A percentile compares a stretch with the other conserved stretches of the same genome.
These are phyloP conservation scores for Crioceris asparagi DNA, from an alignment of 2,888 invertebrate genomes.

Conservation along the genomic window DNA sequence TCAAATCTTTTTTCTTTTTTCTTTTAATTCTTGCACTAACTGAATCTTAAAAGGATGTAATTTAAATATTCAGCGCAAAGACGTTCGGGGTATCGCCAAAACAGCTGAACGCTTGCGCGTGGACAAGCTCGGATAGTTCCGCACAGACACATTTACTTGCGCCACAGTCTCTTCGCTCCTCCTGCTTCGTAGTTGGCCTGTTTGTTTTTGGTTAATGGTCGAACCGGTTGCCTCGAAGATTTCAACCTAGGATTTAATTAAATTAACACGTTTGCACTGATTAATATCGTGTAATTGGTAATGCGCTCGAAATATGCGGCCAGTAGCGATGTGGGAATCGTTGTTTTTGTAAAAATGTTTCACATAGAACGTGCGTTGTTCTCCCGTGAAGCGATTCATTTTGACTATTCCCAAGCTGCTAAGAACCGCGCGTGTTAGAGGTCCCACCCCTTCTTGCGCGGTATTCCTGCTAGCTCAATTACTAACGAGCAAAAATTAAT, in stretches of 20 bases:
- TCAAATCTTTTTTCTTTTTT: conserved; percentile 6
- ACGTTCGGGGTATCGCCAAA: conserved; percentile 1
- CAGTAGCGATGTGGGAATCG: neutral
- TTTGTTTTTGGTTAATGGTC: neutral
- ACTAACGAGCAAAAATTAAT: neutral
- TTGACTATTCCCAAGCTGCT: neutral
- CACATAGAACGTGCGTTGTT: neutral
- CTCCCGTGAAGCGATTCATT: conserved; percentile 1
- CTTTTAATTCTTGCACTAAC: conserved; percentile 4
- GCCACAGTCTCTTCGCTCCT: neutral
- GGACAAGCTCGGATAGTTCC: neutral
- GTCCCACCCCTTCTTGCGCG: neutral
- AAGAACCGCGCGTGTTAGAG: neutral
- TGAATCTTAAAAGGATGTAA: neutral
- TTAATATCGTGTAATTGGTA: conserved; percentile 2
- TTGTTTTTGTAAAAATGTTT: conserved; percentile 1
- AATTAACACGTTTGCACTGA: conserved; percentile 1
- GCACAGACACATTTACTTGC: neutral
- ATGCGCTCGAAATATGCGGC: conserved; percentile 4
- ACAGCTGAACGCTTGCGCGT: conserved; percentile 4
- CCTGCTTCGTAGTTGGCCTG: neutral
- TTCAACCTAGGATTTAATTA: conserved; percentile 1
- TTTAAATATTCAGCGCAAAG: conserved; percentile 3
- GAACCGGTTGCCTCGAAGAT: neutral
- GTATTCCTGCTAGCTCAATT: neutral